These are phyloP conservation scores for Lithodes maja DNA, from an alignment of 2,888 invertebrate genomes.

Conservation along the genomic window DNA sequence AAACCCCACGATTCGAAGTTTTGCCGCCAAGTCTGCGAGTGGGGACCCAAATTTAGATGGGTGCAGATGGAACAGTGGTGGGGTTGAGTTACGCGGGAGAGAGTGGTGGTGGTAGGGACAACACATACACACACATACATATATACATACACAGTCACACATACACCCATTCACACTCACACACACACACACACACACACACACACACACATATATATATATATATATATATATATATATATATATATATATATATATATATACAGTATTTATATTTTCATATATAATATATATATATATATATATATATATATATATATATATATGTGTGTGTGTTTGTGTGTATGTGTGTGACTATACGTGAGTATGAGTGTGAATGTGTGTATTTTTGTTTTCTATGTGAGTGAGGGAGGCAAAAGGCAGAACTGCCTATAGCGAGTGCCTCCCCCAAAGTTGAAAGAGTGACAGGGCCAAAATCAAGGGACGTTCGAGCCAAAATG, in stretches of 20 bases:
- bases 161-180: too few species aligned
- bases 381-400: too few species aligned
- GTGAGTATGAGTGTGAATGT: too few species aligned
- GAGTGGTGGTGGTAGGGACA: conserved; percentile 26
- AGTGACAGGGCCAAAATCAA: too few species aligned
- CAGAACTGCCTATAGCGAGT: too few species aligned
- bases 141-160: not conserved
- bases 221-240: conserved; percentile 39
- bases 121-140: conserved; percentile 19
- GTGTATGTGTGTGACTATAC: conserved; percentile 28
- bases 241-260: conserved; percentile 45
- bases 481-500: too few species aligned
- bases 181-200: too few species aligned
- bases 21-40: conserved; percentile 57
- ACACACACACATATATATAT: conserved; percentile 39
- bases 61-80: conserved; percentile 45
- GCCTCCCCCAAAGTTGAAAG: too few species aligned
- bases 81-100: conserved; percentile 47
- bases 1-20: conserved; percentile 47
- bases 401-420: too few species aligned
- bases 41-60: conserved; percentile 53
- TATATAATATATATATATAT: conserved; percentile 48
- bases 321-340: conserved; percentile 36
- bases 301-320: conserved; percentile 49
- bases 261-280: too few species aligned